These are phyloP conservation scores for Dromas ardeola DNA, from an alignment of 2,113 vertebrate species.

Conservation along the genomic window DNA sequence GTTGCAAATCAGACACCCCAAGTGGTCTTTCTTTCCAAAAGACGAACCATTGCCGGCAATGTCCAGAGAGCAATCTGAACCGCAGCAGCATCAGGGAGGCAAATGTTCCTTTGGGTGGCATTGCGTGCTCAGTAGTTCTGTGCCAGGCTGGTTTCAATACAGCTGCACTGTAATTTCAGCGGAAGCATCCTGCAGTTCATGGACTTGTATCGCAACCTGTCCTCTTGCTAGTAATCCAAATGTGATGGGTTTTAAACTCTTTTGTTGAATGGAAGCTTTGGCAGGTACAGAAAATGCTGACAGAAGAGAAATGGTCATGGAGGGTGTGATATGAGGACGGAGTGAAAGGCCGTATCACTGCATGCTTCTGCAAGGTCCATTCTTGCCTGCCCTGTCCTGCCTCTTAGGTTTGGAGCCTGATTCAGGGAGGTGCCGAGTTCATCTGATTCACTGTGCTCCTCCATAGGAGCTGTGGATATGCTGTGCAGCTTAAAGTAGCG, in stretches of 20 bases:
- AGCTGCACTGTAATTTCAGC: neutral
- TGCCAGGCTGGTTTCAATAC: neutral
- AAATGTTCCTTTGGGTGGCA: neutral
- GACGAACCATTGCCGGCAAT: neutral
- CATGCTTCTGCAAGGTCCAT: neutral
- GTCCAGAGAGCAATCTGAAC: neutral
- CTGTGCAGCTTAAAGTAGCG: neutral
- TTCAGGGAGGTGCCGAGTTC: neutral
- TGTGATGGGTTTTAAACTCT: neutral
- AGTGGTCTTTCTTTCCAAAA: neutral
- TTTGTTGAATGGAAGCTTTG: neutral
- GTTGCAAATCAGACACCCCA: neutral
- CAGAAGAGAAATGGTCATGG: neutral
- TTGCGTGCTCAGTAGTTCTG: neutral
- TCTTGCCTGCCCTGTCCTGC: neutral
- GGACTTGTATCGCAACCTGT: neutral
- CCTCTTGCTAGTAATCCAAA: neutral
- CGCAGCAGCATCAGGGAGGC: neutral
- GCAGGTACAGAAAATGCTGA: neutral
- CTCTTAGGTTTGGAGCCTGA: neutral
- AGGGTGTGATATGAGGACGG: neutral
- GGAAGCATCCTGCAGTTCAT: neutral
- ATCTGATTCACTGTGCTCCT: neutral
- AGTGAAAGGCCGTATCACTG: neutral
- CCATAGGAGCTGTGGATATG: neutral